These are phyloP conservation scores for Argopecten irradians DNA, from an alignment of 1,140 invertebrate genomes.

Conservation along the genomic window DNA sequence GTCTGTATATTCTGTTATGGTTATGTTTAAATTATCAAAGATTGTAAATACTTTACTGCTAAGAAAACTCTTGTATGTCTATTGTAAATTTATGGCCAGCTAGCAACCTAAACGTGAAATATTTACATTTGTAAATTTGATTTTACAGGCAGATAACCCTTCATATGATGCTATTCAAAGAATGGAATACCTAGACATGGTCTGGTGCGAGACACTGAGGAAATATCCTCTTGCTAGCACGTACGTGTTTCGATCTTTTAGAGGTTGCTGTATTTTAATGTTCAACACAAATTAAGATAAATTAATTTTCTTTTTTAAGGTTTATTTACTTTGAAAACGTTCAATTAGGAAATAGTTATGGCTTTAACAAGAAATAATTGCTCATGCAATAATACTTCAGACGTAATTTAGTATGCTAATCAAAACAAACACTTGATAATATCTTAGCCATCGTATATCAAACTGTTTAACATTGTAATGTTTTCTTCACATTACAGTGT, in stretches of 20 bases:
- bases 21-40: no score
- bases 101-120: no score
- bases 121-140: not conserved
- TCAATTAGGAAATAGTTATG: not conserved
- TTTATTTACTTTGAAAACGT: not conserved
- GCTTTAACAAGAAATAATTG: not conserved
- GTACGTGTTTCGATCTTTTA: constrained; percentile 53
- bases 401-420: no score
- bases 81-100: no score
- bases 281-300: not conserved
- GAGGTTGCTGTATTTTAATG: not conserved
- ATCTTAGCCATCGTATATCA: no score
- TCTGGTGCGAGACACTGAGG: constrained; percentile 68
- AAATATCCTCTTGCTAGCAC: constrained; percentile 71
- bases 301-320: not conserved
- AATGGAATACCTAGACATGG: constrained; percentile 71
- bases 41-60: no score
- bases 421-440: no score
- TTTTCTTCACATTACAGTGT: constrained; percentile 70
- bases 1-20: no score
- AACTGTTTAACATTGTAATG: no score
- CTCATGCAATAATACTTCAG: not conserved
- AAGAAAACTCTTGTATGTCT: no score
- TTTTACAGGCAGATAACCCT: constrained; percentile 46
- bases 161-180: constrained; percentile 46